These are phyloP conservation scores for Ophiodon elongatus DNA, from an alignment of 2,113 vertebrate species.

Conservation along the genomic window DNA sequence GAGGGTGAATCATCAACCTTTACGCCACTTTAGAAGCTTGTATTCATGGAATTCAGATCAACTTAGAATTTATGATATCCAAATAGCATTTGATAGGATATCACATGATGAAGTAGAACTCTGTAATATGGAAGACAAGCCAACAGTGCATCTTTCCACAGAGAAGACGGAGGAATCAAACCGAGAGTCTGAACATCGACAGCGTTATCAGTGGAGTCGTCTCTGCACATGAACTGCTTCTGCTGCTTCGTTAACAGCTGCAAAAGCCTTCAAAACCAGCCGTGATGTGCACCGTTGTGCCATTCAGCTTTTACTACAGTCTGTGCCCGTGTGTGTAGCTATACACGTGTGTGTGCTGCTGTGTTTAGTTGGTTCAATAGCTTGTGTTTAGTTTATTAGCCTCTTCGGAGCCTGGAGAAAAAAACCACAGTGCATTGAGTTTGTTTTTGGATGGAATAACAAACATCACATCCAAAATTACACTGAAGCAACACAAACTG, in stretches of 20 bases:
- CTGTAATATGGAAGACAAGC: conserved; percentile 6
- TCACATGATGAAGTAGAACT: not conserved
- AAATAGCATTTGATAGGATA: conserved; percentile 11
- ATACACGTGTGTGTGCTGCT: conserved; percentile 45
- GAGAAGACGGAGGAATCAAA: conserved; percentile 6
- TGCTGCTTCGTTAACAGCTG: conserved; percentile 54
- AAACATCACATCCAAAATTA: conserved; percentile 31
- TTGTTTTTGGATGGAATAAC: conserved; percentile 21
- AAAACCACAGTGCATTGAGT: conserved; percentile 35
- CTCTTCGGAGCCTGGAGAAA: conserved; percentile 48
- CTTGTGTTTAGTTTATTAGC: conserved; percentile 70
- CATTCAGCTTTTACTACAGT: conserved; percentile 72
- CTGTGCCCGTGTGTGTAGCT: conserved; percentile 33
- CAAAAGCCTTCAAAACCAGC: conserved; percentile 56
- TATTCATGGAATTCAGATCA: conserved; percentile 34
- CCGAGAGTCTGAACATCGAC: not conserved
- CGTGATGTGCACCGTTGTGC: conserved; percentile 66
- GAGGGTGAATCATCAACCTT: conserved; percentile 24
- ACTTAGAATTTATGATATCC: conserved; percentile 17
- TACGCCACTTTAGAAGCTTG: conserved; percentile 44
- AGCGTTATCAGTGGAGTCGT: conserved; percentile 49
- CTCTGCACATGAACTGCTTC: conserved; percentile 48
- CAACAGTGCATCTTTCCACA: conserved; percentile 16
- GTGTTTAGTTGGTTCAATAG: conserved; percentile 70
- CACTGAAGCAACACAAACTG: conserved; percentile 9